Conservation (phyloP, 2,797 vertebrate genomes). For the Oreonectes daqikongensis region DNA sequence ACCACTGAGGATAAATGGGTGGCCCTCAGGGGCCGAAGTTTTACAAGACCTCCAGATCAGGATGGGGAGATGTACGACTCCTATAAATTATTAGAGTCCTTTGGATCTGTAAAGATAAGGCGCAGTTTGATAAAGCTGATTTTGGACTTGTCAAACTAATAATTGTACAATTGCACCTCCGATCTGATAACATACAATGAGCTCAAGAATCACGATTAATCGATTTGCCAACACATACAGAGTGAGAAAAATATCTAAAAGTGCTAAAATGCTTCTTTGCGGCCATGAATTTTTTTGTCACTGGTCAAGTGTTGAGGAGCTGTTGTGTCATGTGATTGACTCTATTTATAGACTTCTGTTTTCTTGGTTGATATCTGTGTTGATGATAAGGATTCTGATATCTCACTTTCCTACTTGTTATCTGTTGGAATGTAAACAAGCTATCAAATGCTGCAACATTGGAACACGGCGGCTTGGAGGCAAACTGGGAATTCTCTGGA, state of each 20-base stretch:
- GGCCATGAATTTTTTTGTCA: background rate
- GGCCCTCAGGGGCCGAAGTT: constrained; percentile 17
- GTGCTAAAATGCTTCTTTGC: background rate
- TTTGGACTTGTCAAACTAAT: too few relatives aligned
- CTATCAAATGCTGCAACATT: constrained; percentile 57
- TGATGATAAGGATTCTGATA: constrained; percentile 62
- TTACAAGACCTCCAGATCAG: background rate
- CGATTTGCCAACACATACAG: too few relatives aligned
- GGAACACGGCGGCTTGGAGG: constrained; percentile 55
- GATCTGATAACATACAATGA: background rate
- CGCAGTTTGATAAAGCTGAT: background rate
- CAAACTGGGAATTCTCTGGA: constrained; percentile 59
- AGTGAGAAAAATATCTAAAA: background rate
- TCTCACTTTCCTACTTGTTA: constrained; percentile 66
- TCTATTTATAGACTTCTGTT: constrained; percentile 60
- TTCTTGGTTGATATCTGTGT: constrained; percentile 63
- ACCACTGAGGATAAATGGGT: constrained; percentile 3
- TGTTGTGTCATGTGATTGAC: constrained; percentile 22
- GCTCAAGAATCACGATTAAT: too few relatives aligned
- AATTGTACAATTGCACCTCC: too few relatives aligned
- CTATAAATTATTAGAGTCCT: background rate
- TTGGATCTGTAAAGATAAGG: background rate
- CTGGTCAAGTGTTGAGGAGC: background rate
- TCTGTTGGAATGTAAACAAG: constrained; percentile 69
- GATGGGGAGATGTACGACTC: background rate